These are phyloP conservation scores for Cephalopterus ornatus DNA, from an alignment of 2,113 vertebrate species.

Conservation along the genomic window DNA sequence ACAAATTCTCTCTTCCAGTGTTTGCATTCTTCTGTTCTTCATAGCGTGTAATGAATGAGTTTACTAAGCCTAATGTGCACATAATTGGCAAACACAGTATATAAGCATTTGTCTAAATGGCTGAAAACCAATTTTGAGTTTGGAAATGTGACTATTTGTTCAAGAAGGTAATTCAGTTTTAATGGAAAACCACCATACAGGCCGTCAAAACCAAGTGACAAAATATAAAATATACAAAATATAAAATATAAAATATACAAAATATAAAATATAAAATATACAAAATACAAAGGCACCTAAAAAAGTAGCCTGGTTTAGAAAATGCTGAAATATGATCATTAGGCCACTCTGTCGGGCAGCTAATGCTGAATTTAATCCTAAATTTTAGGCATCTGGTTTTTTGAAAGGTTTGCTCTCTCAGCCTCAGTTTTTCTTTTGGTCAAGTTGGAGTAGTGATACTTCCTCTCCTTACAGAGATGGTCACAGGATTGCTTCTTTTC, in stretches of 20 bases:
- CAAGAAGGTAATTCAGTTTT: not conserved
- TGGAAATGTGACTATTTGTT: not conserved
- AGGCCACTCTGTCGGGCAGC: not conserved
- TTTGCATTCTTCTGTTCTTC: not conserved
- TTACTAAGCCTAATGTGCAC: not conserved
- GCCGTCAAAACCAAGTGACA: not conserved
- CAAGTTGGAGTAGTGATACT: not conserved
- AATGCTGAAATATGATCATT: not conserved
- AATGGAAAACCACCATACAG: not conserved
- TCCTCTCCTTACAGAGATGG: not conserved
- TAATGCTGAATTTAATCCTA: not conserved
- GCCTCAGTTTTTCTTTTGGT: not conserved
- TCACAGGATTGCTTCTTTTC: not conserved
- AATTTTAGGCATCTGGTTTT: not conserved
- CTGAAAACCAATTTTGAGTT: not conserved
- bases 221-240: too few species aligned
- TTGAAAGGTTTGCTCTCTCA: not conserved
- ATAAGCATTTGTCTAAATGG: not conserved
- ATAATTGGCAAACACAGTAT: not conserved
- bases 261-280: too few species aligned
- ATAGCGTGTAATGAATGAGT: not conserved
- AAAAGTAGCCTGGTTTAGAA: not conserved
- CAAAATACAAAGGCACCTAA: not conserved
- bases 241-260: too few species aligned
- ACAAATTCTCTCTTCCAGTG: not conserved